Base-by-base conservation (phyloP, 2,888 invertebrate genomes). In the Glomeris marginata region DNA sequence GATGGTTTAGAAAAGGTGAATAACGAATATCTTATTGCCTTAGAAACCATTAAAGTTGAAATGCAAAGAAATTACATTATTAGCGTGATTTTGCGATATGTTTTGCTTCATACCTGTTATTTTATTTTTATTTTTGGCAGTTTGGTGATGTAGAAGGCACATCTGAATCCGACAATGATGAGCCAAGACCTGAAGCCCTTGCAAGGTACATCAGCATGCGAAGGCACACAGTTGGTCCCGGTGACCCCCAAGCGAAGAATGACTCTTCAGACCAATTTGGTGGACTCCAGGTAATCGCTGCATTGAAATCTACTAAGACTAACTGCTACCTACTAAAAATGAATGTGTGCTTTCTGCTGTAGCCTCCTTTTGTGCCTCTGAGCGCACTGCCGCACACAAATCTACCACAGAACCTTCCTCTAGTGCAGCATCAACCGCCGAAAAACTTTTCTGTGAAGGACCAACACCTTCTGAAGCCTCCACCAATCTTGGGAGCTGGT, bases 381-480 rank as follows among this genome's bases (percentile, higher is more conserved):
- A 58, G 60, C 51, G 60, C 80, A 56, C 68, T 84, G 50, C 85
- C 84, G 1, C 77, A 84, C 66, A 81, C 84, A 35, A 85, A 90
- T 74, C 72, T 88, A 62, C 84, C 87, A 8, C 77, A 83, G 52
- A 84, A 85, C 67, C 74, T 90, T 62, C 86, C 88, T 1, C 75
- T 84, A 52, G 76, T 86, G 47, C 83, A 83, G 62, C 81, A 86
- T 65, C 82, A 84, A 62, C 84, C 84, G 42, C 80, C 84, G 33
- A 78, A 84, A 50, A 84, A 83, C 71, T 84, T 85, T 67, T 82
- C 84, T 63, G 82, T 86, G 53, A 90, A 90, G 64, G 91, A 94
- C 70, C 91, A 91, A 60, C 88, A 94, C 66, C 72, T 94, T 55
- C 71, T 95, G 50, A 90, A 91, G 66, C 91, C 91, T n/a, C 92